phyloP scores from a whole-genome alignment of 1,140 invertebrate species.

The Ladona fulva region DNA sequence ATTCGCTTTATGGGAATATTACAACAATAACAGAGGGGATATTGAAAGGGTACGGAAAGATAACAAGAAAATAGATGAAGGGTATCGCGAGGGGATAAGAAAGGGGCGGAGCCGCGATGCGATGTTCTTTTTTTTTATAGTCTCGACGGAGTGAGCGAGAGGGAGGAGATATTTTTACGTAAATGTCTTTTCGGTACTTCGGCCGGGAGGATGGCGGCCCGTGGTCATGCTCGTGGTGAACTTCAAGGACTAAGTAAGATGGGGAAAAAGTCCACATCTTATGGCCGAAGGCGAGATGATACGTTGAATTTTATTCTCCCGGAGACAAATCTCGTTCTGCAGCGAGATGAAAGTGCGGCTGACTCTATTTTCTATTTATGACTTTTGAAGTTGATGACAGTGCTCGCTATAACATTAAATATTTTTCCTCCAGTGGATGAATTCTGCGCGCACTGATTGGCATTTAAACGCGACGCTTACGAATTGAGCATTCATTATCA shows the following conservation, averaged over 20 bases:
- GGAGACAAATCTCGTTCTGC: too few species aligned
- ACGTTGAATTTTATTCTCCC: too few species aligned
- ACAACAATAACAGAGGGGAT: neutral
- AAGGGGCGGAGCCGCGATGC: neutral
- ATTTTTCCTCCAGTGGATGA: too few species aligned
- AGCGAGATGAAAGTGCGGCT: too few species aligned
- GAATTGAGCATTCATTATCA: too few species aligned
- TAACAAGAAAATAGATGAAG: neutral
- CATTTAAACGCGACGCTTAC: too few species aligned
- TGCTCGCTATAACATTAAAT: too few species aligned
- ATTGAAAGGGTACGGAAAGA: neutral
- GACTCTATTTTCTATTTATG: too few species aligned
- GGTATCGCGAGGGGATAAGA: too few species aligned
- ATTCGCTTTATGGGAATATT: conserved; percentile 4
- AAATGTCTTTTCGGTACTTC: neutral
- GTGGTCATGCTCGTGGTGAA: neutral
- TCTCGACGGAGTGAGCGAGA: neutral
- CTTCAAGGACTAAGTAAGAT: neutral
- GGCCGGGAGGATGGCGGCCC: neutral
- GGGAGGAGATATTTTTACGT: neutral
- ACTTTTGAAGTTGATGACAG: too few species aligned
- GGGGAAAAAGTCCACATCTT: neutral
- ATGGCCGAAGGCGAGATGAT: neutral
- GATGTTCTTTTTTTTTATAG: neutral
- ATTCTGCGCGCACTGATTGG: too few species aligned